phyloP scores from a whole-genome alignment of 2,113 vertebrate genomes.

The Gobiocypris rarus region DNA sequence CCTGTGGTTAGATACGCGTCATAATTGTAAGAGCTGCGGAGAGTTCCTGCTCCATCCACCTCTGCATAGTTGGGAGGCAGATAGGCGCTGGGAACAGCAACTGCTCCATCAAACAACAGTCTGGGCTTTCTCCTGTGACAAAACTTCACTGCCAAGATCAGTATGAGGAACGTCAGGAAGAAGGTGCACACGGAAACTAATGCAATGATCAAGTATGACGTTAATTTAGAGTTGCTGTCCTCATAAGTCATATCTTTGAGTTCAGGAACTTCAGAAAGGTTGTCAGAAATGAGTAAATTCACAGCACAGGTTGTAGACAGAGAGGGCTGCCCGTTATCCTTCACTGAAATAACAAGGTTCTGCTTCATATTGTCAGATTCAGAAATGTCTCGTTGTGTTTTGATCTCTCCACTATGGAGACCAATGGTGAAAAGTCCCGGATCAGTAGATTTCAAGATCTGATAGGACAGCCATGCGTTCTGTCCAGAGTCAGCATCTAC shows the following conservation, averaged over 20 bases:
- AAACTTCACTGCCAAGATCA: slow-evolving; percentile 52
- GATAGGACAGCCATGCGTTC: slow-evolving; percentile 67
- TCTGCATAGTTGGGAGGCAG: slow-evolving; percentile 61
- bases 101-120: slow-evolving; percentile 59
- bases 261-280: slow-evolving; percentile 59
- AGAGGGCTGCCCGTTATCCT: slow-evolving; percentile 71
- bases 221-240: slow-evolving; percentile 53
- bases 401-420: slow-evolving; percentile 64
- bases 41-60: slow-evolving; percentile 58
- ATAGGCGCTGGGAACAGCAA: slow-evolving; percentile 55
- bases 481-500: slow-evolving; percentile 68
- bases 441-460: slow-evolving; percentile 65
- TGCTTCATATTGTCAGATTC: slow-evolving; percentile 63
- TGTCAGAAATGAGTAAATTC: slow-evolving; percentile 57
- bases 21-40: slow-evolving; percentile 59
- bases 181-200: slow-evolving; percentile 54
- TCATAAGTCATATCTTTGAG: slow-evolving; percentile 56
- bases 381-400: slow-evolving; percentile 62
- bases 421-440: slow-evolving; percentile 61
- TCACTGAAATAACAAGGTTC: slow-evolving; percentile 65
- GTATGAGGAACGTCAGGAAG: slow-evolving; percentile 56
- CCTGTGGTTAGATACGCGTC: slow-evolving; percentile 59
- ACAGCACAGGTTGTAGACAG: slow-evolving; percentile 64
- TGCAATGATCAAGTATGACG: slow-evolving; percentile 56
- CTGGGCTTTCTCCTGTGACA: slow-evolving; percentile 55